Evolutionary conservation across 2,888 invertebrate species (phyloP).

Genomic region (Macrophya alboannulata): DNA sequence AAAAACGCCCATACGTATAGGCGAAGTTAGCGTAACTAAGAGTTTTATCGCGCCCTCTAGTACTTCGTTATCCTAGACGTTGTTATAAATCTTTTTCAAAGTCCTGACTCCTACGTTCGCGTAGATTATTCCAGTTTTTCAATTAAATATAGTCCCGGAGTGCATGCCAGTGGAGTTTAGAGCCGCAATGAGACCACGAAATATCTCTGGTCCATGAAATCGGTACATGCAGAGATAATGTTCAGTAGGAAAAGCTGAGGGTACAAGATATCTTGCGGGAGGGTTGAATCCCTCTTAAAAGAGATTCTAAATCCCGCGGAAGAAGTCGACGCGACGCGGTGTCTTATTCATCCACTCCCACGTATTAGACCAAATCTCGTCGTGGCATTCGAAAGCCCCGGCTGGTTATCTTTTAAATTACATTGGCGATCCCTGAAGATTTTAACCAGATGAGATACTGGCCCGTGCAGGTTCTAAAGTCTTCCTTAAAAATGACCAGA

Average conservation of each 20-base stretch:
- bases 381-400: conserved; percentile 6
- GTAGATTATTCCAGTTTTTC: background rate
- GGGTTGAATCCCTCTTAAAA: conserved; percentile 44
- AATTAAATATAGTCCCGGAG: background rate
- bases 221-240: conserved; percentile 15
- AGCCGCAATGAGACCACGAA: background rate
- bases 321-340: conserved; percentile 50
- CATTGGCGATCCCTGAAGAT: conserved; percentile 45
- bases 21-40: background rate
- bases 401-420: conserved; percentile 55
- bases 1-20: background rate
- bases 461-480: background rate
- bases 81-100: conserved; percentile 17
- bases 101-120: background rate
- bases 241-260: background rate
- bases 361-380: conserved; percentile 43
- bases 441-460: conserved; percentile 42
- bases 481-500: conserved; percentile 48
- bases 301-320: conserved; percentile 35
- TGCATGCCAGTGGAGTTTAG: conserved; percentile 4
- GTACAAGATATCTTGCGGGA: background rate
- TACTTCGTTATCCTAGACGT: conserved; percentile 17
- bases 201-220: background rate
- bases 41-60: background rate
- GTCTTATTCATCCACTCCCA: conserved; percentile 53